Base-by-base conservation (phyloP, 35 echinoderm and acorn worm genomes). In the Acanthaster planci region DNA sequence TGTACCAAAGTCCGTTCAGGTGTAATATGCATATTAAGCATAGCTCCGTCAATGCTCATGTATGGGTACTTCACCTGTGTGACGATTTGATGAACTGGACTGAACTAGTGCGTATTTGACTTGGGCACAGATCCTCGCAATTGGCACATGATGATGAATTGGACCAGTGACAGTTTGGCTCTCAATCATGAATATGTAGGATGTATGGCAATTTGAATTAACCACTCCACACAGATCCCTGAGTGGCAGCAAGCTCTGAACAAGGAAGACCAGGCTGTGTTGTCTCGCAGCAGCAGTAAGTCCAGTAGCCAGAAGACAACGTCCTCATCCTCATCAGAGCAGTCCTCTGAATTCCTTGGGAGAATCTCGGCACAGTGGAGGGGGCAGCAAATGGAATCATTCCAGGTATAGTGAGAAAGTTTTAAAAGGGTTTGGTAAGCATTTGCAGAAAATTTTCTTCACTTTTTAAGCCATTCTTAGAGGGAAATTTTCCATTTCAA, bases 201-300 rank as follows among this genome's bases (percentile, higher is more conserved):
- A 68, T 27, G 4, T 35, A 68, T 27, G 18, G 7, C 7, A 9
- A 2, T 31, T 39, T 5, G 19, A 40, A 10, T 37, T 35, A n/a
- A n/a, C n/a, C n/a, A 15, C 34, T 10, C 2, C 21, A 29, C 23
- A 40, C 21, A 82, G 87, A 80, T 82, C 36, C 87, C 87, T 7
- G 80, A 81, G 16, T 89, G 87, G 87, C 87, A 89, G 37, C 80
- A 89, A 8, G 80, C 34, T 51, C 80, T 84, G 36, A 89, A 89
- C 37, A 38, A 42, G 38, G 76, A 77, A 15, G 79, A 89, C 44
- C n/a, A 76, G 52, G 51, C 39, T 1, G 80, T 60, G 21, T 55
- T 44, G 37, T 89, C 56, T 26, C 37, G n/a, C 7, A 21, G 40
- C 39, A 58, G 78, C 34, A 72, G 40, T 23, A 37, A 31, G 52